Evolutionary conservation across 2,888 invertebrate genomes (phyloP).

Genomic region (Subacronicta megacephala): DNA sequence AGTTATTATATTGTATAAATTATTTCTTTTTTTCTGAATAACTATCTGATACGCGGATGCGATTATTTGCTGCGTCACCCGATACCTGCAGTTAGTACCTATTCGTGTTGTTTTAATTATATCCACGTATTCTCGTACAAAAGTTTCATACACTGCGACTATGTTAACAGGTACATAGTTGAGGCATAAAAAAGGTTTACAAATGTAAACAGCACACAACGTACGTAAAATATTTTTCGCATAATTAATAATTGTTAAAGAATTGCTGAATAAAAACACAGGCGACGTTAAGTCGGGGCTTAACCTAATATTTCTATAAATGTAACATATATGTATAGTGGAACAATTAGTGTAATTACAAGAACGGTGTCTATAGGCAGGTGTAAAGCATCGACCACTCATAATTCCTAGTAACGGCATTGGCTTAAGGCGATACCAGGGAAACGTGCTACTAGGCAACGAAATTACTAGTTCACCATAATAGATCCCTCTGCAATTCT

Average conservation of each 20-base stretch:
- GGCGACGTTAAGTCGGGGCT: constrained; percentile 44
- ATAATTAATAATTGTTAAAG: constrained; percentile 32
- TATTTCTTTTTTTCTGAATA: constrained; percentile 36
- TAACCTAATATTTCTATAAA: constrained; percentile 58
- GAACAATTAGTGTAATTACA: constrained; percentile 85
- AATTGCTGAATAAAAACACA: constrained; percentile 45
- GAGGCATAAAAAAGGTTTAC: constrained; percentile 27
- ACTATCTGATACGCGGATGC: constrained; percentile 29
- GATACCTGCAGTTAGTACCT: constrained; percentile 12
- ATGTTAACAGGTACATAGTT: not conserved
- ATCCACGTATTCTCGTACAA: not conserved
- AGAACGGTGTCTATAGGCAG: constrained; percentile 84
- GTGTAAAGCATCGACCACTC: constrained; percentile 80
- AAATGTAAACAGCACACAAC: too few species aligned
- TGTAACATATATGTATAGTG: constrained; percentile 61
- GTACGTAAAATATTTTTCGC: constrained; percentile 33
- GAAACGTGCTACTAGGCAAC: constrained; percentile 83
- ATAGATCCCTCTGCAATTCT: constrained; percentile 81
- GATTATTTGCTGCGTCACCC: constrained; percentile 33
- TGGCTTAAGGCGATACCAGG: constrained; percentile 83
- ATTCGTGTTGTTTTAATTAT: constrained; percentile 19
- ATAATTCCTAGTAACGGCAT: constrained; percentile 86
- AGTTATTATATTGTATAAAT: constrained; percentile 49
- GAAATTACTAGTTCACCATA: constrained; percentile 82
- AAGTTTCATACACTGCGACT: constrained; percentile 13